Evolutionary conservation across 2,113 vertebrate species (phyloP).

Genomic region (Psittacara wagleri): DNA sequence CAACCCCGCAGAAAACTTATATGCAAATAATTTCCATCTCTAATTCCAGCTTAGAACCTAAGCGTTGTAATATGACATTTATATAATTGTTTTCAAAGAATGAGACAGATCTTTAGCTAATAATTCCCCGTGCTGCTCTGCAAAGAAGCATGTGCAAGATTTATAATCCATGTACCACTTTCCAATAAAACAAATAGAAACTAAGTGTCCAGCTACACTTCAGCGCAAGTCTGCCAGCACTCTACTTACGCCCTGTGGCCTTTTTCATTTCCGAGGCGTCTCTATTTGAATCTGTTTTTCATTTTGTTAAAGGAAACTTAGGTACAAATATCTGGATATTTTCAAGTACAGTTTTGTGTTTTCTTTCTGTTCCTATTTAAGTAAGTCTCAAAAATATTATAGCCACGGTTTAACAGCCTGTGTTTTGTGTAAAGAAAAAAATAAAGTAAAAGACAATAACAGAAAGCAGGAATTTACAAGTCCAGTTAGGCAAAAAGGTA

Average conservation of each 20-base stretch:
- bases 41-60: background rate
- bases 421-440: background rate
- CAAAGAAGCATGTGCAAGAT: background rate
- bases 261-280: background rate
- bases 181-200: background rate
- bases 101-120: background rate
- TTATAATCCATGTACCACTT: background rate
- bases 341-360: background rate
- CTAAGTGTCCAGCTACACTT: background rate
- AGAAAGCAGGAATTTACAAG: background rate
- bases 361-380: background rate
- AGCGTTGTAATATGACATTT: background rate
- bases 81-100: background rate
- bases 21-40: background rate
- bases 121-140: background rate
- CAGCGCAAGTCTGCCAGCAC: rapidly evolving
- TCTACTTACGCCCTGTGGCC: background rate
- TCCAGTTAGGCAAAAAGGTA: background rate
- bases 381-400: background rate
- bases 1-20: background rate
- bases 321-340: background rate
- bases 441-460: background rate
- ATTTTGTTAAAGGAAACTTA: background rate
- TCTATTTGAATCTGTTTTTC: background rate
- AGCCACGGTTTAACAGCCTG: background rate